Percentiles rank a stretch among this genome's conserved stretches.
phyloP scores from a whole-genome alignment of 2,888 invertebrate genomes.

The Nemotelus pantherinus region DNA sequence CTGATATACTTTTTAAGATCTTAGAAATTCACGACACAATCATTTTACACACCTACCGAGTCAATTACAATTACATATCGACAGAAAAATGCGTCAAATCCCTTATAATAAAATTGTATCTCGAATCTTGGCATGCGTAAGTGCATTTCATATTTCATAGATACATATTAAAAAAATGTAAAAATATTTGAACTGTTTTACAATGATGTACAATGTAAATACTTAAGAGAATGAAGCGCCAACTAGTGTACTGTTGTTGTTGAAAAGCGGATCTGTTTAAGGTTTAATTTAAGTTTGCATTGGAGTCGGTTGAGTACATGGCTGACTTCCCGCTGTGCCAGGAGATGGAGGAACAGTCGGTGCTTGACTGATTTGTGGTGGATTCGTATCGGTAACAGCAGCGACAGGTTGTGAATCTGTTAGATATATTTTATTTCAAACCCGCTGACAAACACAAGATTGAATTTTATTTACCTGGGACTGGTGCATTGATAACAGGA shows the following conservation, averaged over 20 bases:
- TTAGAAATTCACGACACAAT: background rate
- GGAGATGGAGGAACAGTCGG: slow-evolving; percentile 64
- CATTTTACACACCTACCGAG: background rate
- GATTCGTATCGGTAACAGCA: slow-evolving; percentile 48
- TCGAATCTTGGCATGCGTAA: too few relatives aligned
- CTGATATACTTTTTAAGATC: background rate
- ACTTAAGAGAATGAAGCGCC: background rate
- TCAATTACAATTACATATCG: background rate
- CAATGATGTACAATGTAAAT: background rate
- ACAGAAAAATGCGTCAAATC: too few relatives aligned
- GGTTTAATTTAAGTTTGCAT: slow-evolving; percentile 4
- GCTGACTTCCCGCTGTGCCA: slow-evolving; percentile 57
- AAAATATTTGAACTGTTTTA: slow-evolving; percentile 27
- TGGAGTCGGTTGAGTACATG: background rate
- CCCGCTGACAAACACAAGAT: background rate
- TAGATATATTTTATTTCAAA: background rate
- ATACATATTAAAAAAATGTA: slow-evolving; percentile 34
- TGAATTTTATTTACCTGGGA: slow-evolving; percentile 12
- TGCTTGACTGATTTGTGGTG: slow-evolving; percentile 57
- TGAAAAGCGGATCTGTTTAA: background rate
- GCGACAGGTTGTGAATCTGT: slow-evolving; percentile 51
- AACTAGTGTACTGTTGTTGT: background rate
- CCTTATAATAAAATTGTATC: too few relatives aligned
- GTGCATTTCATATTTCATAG: background rate
- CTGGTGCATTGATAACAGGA: slow-evolving; percentile 47